Evolutionary conservation across 2,113 vertebrate genomes (phyloP), one percentile per base, ranked within the genome.

Genomic region (Pseudopipra pipra): DNA sequence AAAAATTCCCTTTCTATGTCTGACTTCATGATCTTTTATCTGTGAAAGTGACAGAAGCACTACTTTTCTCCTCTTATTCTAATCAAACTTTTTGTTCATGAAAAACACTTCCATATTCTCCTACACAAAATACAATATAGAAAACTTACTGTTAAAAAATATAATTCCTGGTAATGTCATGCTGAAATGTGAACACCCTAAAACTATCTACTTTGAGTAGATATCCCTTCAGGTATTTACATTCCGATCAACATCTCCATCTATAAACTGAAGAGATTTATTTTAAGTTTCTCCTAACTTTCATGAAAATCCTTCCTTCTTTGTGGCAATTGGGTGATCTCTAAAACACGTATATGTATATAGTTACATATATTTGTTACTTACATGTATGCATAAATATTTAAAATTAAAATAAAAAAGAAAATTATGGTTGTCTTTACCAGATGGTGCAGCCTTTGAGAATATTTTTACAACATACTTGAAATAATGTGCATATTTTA

Each of bases 181-280:
- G 31, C 35, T 90, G 67, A 67, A 80, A 18, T 71, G 17, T 2
- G 41, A 84, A 72, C 56, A 91, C 28, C 24, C 54, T 76, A 77
- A 55, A 91, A 59, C 9, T 82, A 28, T 59, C 46, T 95, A 24
- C 63, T 92, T 89, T 93, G 39, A 71, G 51, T 61, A 95, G 28
- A 86, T 55, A 68, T 41, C 20, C 44, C 56, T 62, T 91, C 66
- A 89, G 59, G 44, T 93, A 55, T 76, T 95, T 76, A 92, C 78
- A 93, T 61, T 74, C 66, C 90, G 51, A 86, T 61, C 73, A 96
- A 35, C n/a, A 91, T 93, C 27, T 91, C 68, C 77, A 86, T 96
- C 70, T 97, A 61, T 86, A 92, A 92, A 87, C 21, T 73, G 37
- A 52, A 90, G 43, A 63, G 30, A 78, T 73, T 89, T 72, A 47